phyloP scores from a whole-genome alignment of 1,140 invertebrate genomes.

The Condylostylus longicornis region DNA sequence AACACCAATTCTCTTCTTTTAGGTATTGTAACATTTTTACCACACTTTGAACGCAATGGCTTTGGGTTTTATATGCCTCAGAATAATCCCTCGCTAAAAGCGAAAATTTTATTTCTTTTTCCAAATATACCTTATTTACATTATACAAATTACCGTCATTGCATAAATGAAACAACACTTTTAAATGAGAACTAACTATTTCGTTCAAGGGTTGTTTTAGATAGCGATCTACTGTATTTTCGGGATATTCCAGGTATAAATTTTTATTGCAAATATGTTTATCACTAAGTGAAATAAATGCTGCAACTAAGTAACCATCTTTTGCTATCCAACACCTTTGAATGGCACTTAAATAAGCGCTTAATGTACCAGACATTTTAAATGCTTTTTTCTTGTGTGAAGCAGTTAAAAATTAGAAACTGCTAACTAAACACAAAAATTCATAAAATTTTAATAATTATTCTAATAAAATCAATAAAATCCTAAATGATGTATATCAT shows the following conservation, averaged over 20 bases:
- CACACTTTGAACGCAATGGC: slow-evolving; percentile 57
- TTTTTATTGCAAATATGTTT: slow-evolving; percentile 54
- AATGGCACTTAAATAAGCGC: slow-evolving; percentile 22
- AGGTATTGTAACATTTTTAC: slow-evolving; percentile 71
- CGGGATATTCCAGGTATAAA: slow-evolving; percentile 51
- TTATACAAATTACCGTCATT: slow-evolving; percentile 32
- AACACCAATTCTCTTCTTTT: slow-evolving; percentile 92
- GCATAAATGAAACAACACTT: slow-evolving; percentile 31
- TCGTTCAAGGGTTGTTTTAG: slow-evolving; percentile 64
- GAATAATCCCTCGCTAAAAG: slow-evolving; percentile 44
- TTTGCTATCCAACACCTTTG: slow-evolving; percentile 17
- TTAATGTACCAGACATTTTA: slow-evolving; percentile 24
- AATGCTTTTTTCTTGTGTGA: too few species aligned
- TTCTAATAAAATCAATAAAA: too few species aligned
- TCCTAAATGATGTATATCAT: too few species aligned
- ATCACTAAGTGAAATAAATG: slow-evolving; percentile 60
- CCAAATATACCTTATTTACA: not conserved
- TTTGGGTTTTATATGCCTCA: slow-evolving; percentile 67
- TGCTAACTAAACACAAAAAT: too few species aligned
- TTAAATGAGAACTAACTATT: slow-evolving; percentile 63
- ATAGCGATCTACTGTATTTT: slow-evolving; percentile 51
- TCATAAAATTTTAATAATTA: too few species aligned
- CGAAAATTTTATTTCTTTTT: not conserved
- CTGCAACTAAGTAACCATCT: slow-evolving; percentile 33
- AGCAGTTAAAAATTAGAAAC: too few species aligned